Conservation (phyloP, 2,797 vertebrate genomes). For the Phalanger gymnotis region DNA sequence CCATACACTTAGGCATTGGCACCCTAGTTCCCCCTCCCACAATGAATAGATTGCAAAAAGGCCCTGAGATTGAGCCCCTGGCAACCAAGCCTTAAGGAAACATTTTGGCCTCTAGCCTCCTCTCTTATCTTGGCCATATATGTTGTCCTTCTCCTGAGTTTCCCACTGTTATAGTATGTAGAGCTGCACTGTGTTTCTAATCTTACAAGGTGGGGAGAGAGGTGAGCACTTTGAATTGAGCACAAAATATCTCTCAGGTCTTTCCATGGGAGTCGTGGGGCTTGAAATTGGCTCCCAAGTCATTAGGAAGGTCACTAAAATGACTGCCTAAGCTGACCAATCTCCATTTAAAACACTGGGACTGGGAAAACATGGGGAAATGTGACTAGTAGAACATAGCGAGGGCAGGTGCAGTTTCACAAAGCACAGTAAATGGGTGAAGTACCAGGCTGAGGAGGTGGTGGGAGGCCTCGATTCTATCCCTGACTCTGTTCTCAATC, state of each 20-base stretch:
- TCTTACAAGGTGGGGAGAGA: conserved; percentile 21
- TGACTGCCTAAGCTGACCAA: background rate
- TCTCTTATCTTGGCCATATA: background rate
- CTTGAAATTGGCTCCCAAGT: conserved; percentile 69
- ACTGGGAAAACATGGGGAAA: background rate
- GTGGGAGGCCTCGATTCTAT: background rate
- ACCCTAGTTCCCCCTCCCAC: background rate
- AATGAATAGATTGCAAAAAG: background rate
- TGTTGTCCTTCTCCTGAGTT: background rate
- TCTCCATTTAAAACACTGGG: background rate
- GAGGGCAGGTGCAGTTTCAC: background rate
- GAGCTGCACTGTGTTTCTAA: conserved; percentile 41
- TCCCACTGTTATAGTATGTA: background rate
- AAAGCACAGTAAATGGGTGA: background rate
- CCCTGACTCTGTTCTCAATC: background rate
- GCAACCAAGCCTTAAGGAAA: background rate
- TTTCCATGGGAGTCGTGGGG: conserved; percentile 50
- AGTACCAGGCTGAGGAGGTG: background rate
- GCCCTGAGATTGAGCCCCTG: background rate
- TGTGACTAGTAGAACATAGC: background rate
- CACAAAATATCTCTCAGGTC: conserved; percentile 68
- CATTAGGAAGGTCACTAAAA: background rate
- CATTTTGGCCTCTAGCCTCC: background rate
- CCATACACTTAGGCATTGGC: background rate
- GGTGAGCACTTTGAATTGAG: conserved; percentile 73